Base-by-base conservation (phyloP, 2,113 vertebrate genomes). In the Copsychus sechellarum region DNA sequence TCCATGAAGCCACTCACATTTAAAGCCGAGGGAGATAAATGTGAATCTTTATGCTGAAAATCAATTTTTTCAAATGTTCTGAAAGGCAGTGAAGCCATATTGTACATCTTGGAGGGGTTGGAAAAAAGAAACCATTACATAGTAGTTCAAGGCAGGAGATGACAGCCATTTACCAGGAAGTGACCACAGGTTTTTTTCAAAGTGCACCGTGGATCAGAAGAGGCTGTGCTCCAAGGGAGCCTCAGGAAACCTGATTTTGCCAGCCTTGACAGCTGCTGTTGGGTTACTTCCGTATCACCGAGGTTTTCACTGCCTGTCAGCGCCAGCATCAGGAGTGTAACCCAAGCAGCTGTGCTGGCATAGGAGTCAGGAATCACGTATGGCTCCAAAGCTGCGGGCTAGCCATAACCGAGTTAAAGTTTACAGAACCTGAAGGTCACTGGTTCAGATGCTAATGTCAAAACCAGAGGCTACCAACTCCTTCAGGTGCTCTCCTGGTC, bases 201-300 rank as follows among this genome's bases (percentile, higher is more conserved):
- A 57, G 78, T n/a, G 29, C 8, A 4, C 28, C 0, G 0, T 22
- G 51, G 62, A 40, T 72, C 34, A 61, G 69, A 88, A 81, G 0
- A 3, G 22, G 33, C 62, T 26, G 2, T 29, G 13, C 0, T 8
- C n/a, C 9, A 2, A 28, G 28, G 14, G 4, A 33, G 26, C 50
- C 48, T 26, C 5, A 3, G 28, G 45, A 42, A 86, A 61, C 19
- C 14, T 19, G 9, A 3, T 54, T 83, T 90, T 86, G 48, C 57
- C 29, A 42, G 60, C 29, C 20, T n/a, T 3, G 2, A 25, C 29
- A 76, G 57, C 66, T 36, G 14, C 31, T 1, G 0, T 43, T 82
- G 51, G 5, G 14, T 62, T 70, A 24, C 42, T 79, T 78, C 26
- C 4, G 0, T n/a, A 9, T 53, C 1, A 3, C 24, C 0, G 1